phyloP scores from a whole-genome alignment of 2,888 invertebrate species.

The Smittia sp. region DNA sequence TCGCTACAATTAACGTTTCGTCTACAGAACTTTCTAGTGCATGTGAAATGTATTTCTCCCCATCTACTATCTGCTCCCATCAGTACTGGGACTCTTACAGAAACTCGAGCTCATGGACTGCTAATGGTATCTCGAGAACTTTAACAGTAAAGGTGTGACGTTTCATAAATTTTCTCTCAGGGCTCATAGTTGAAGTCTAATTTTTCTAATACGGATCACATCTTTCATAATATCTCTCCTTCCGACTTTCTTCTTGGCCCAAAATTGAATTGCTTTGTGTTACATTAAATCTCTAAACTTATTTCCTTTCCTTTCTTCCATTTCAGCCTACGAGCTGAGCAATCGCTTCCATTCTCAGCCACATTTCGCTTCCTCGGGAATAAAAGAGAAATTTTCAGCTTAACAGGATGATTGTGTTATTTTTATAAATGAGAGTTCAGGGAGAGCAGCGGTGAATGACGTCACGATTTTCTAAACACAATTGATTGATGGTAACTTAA shows the following conservation, averaged over 20 bases:
- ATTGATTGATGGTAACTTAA: no score
- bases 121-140: no score
- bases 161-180: not conserved
- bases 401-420: no score
- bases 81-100: no score
- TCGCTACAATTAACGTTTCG: not conserved
- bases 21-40: not conserved
- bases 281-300: not conserved
- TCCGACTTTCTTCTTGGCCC: not conserved
- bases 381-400: no score
- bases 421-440: no score
- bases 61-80: not conserved
- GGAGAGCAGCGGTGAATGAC: no score
- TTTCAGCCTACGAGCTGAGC: no score
- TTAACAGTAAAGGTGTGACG: not conserved
- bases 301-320: not conserved
- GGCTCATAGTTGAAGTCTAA: not conserved
- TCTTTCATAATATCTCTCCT: slow-evolving; percentile 1
- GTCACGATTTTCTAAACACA: no score
- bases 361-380: no score
- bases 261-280: slow-evolving; percentile 12
- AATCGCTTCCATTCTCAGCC: no score
- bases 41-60: not conserved
- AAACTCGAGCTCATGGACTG: no score
- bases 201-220: not conserved